Evolutionary conservation across 2,888 invertebrate genomes (phyloP).

Genomic region (Cotesia congregata): DNA sequence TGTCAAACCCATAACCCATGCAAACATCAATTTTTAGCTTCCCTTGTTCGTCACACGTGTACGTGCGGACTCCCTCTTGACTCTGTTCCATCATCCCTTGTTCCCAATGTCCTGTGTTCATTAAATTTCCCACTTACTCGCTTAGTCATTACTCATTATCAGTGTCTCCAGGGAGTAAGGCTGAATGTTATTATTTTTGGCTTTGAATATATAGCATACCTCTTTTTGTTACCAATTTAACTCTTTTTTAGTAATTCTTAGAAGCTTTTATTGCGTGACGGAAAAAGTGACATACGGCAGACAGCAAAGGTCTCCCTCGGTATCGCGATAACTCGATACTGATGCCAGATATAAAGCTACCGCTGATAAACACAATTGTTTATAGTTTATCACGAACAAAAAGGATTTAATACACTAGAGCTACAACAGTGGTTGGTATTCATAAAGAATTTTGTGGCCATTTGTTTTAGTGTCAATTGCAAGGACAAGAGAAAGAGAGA

Average conservation of each 20-base stretch:
- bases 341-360: constrained; percentile 9
- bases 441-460: neutral
- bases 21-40: constrained; percentile 50
- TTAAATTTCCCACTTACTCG: constrained; percentile 18
- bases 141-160: constrained; percentile 13
- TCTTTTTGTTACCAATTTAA: neutral
- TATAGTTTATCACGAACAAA: constrained; percentile 14
- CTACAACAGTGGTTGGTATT: neutral
- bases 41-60: constrained; percentile 26
- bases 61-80: constrained; percentile 10
- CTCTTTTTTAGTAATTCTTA: neutral
- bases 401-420: neutral
- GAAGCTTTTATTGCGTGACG: constrained; percentile 26
- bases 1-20: constrained; percentile 66
- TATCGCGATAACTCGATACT: constrained; percentile 29
- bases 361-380: constrained; percentile 13
- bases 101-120: constrained; percentile 31
- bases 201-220: neutral
- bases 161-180: neutral
- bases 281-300: constrained; percentile 24
- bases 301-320: neutral
- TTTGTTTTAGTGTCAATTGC: constrained; percentile 13
- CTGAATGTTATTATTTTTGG: neutral
- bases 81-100: constrained; percentile 28
- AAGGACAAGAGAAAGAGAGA: neutral